phyloP scores from a whole-genome alignment of 2,113 vertebrate genomes.

The Paedocypris sp. region DNA sequence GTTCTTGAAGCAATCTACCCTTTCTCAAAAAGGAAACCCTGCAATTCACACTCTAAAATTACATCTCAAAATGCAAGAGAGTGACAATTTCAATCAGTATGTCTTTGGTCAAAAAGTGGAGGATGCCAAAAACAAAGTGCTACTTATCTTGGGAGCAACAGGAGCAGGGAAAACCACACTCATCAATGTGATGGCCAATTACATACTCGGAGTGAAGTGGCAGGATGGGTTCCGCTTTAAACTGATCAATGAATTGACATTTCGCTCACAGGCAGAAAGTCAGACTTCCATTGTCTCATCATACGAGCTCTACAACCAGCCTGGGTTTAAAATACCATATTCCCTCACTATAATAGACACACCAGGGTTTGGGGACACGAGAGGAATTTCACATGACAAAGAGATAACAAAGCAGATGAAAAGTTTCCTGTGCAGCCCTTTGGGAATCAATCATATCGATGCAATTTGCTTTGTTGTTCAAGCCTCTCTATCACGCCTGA shows the following conservation, averaged over 20 bases:
- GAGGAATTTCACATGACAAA: conserved; percentile 32
- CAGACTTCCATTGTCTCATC: conserved; percentile 37
- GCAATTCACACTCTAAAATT: neutral
- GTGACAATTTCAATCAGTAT: neutral
- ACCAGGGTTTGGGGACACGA: conserved; percentile 42
- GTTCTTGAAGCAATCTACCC: conserved; percentile 1
- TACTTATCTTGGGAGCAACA: conserved; percentile 33
- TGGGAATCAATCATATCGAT: conserved; percentile 35
- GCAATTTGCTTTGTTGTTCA: conserved; percentile 39
- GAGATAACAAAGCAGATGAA: conserved; percentile 20
- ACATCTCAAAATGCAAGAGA: neutral
- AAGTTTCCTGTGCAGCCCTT: conserved; percentile 29
- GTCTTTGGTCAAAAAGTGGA: conserved; percentile 28
- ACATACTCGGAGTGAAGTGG: conserved; percentile 31
- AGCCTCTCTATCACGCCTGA: conserved; percentile 34
- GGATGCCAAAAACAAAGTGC: conserved; percentile 26
- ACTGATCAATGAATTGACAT: conserved; percentile 30
- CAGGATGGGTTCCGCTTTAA: conserved; percentile 28
- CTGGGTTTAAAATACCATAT: conserved; percentile 33
- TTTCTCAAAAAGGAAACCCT: conserved; percentile 22
- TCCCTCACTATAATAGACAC: conserved; percentile 46
- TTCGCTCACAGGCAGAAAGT: conserved; percentile 42
- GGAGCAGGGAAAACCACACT: conserved; percentile 39
- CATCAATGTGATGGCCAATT: conserved; percentile 34
- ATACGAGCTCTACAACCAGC: conserved; percentile 30